Evolutionary conservation across 2,888 invertebrate species (phyloP).

Genomic region (Eupithecia subumbrata): DNA sequence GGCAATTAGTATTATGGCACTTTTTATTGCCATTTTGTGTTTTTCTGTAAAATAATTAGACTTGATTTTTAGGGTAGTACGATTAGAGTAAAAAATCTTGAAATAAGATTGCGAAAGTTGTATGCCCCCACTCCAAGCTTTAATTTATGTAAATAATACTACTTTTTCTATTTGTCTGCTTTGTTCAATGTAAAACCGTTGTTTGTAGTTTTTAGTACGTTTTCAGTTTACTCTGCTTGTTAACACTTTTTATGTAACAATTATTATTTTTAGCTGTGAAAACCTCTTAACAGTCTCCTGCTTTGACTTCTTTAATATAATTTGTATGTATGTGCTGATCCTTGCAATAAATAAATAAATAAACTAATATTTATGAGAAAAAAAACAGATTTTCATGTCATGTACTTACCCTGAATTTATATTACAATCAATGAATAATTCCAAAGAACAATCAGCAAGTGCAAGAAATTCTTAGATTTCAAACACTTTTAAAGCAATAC

Average conservation of each 20-base stretch:
- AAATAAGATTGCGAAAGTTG: neutral
- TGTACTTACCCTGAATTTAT: neutral
- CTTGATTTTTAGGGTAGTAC: neutral
- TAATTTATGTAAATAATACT: neutral
- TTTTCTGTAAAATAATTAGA: constrained; percentile 26
- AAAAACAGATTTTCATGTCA: neutral
- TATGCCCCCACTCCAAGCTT: neutral
- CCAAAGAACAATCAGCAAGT: constrained; percentile 4
- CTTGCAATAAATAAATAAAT: too few species aligned
- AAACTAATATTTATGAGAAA: too few species aligned
- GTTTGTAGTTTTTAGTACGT: too few species aligned
- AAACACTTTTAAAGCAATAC: constrained; percentile 11
- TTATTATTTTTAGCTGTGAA: too few species aligned
- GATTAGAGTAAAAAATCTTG: neutral
- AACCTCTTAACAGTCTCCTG: too few species aligned
- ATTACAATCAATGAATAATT: neutral
- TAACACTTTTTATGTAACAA: too few species aligned
- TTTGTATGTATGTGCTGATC: too few species aligned
- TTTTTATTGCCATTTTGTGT: constrained; percentile 26
- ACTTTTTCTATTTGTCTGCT: too few species aligned
- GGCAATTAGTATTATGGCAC: constrained; percentile 10
- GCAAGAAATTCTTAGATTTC: neutral
- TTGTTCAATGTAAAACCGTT: too few species aligned
- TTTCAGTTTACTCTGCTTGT: too few species aligned
- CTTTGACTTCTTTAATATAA: too few species aligned